Evolutionary conservation across 1,140 invertebrate genomes (phyloP), one percentile per base, ranked within the genome.

Genomic region (Psix sp.): DNA sequence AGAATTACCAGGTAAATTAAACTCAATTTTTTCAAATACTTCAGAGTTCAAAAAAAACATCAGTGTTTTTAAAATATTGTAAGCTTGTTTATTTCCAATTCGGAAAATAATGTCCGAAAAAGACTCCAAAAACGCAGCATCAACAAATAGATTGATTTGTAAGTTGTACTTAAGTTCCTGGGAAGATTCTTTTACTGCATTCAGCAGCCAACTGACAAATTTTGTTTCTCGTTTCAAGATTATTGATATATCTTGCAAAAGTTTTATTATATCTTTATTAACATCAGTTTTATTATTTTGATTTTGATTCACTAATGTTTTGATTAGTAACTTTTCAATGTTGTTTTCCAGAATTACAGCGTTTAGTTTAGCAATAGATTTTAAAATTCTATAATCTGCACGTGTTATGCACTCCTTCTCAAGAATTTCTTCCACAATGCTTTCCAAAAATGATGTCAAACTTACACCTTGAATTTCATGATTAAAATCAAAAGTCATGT

Each of bases 321-420:
- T 82, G 26, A 62, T 52, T 7, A 86, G 38, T 10, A 85, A 75
- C 4, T 6, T 11, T 17, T 79, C 54, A 17, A 74, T 75, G 21
- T 76, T 80, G 15, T 59, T 77, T 43, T 85, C 84, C 24, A 86
- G 75, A 11, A 85, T 59, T 2, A 82, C 29, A 45, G 84, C 84
- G 80, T 87, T 85, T 1, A 84, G 68, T 49, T 70, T 65, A 16
- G 80, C 46, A 21, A 87, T 76, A 24, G 57, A 46, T 16, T 35
- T 42, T 0, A 86, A 43, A 35, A 80, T 35, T 6, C 79, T 31
- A 46, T 79, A 85, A 54, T 83, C 77, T 7, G 35, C 35, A 4
- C 4, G 10, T 4, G 9, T 74, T 5, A 80, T 66, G 16, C 11
- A 6, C 16, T 80, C 18, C 0, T 51, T 59, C 3, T 15, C 38